These are phyloP conservation scores for Odontamblyopus lacepedii DNA, from an alignment of 2,797 vertebrate genomes.

Conservation along the genomic window DNA sequence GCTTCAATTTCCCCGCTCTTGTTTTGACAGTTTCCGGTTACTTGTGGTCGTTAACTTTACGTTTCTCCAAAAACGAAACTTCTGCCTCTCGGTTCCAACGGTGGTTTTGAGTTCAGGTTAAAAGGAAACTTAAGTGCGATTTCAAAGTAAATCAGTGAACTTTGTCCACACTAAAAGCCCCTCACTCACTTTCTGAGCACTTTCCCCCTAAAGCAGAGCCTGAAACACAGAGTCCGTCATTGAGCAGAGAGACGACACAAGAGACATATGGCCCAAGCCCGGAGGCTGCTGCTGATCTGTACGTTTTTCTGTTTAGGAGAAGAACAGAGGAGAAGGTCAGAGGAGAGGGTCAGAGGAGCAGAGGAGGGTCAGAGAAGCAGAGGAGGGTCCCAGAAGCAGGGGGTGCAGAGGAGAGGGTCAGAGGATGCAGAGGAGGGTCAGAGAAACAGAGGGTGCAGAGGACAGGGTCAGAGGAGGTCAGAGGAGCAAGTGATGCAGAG, in stretches of 20 bases:
- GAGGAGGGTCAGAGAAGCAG: too few relatives aligned
- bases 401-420: too few relatives aligned
- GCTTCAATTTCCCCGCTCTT: background rate
- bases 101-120: background rate
- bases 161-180: background rate
- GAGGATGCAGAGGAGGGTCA: too few relatives aligned
- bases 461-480: too few relatives aligned
- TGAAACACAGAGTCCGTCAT: background rate
- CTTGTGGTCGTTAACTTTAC: background rate
- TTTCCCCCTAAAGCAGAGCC: too few relatives aligned
- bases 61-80: slow-evolving; percentile 29
- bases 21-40: slow-evolving; percentile 10
- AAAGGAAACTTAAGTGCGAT: background rate
- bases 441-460: too few relatives aligned
- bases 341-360: too few relatives aligned
- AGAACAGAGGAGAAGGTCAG: too few relatives aligned
- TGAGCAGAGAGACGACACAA: background rate
- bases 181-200: background rate
- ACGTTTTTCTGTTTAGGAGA: slow-evolving; percentile 17
- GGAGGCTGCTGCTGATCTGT: slow-evolving; percentile 36
- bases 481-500: too few relatives aligned
- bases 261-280: slow-evolving; percentile 3
- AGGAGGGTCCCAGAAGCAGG: too few relatives aligned
- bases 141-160: background rate
- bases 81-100: too few relatives aligned